Conservation (phyloP, 2,113 vertebrate species). For the Uria lomvia region DNA sequence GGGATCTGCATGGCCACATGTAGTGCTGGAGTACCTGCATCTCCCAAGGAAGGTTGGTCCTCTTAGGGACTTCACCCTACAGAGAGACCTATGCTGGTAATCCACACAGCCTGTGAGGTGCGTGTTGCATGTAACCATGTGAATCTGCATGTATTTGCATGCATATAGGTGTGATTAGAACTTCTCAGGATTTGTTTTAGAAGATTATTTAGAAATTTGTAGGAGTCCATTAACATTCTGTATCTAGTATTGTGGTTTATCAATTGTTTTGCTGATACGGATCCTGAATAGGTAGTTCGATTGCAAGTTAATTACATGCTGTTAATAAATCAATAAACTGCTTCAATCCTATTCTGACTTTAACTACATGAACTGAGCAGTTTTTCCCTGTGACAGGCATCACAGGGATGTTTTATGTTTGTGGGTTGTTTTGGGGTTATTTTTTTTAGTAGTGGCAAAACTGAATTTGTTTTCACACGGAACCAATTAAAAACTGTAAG, state of each 20-base stretch:
- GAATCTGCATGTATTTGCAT: background rate
- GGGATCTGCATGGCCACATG: rapidly evolving
- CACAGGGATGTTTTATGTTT: background rate
- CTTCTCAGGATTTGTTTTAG: background rate
- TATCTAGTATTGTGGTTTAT: background rate
- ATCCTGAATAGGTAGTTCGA: constrained; percentile 35
- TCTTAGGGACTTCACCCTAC: rapidly evolving
- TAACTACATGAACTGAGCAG: background rate
- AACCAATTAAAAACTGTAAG: background rate
- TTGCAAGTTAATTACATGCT: constrained; percentile 47
- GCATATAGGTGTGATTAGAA: background rate
- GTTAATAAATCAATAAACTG: constrained; percentile 50
- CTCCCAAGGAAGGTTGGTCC: rapidly evolving
- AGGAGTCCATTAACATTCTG: background rate
- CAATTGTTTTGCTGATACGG: background rate
- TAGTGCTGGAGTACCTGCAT: background rate
- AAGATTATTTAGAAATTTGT: background rate
- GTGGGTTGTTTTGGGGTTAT: background rate
- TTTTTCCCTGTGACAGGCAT: background rate
- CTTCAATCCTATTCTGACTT: constrained; percentile 5
- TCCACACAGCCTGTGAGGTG: background rate
- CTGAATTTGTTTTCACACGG: background rate
- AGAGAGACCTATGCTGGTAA: background rate
- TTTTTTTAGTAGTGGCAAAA: background rate
- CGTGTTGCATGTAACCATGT: rapidly evolving